phyloP scores from a whole-genome alignment of 1,140 invertebrate species.

The Drosophila nebulosa region DNA sequence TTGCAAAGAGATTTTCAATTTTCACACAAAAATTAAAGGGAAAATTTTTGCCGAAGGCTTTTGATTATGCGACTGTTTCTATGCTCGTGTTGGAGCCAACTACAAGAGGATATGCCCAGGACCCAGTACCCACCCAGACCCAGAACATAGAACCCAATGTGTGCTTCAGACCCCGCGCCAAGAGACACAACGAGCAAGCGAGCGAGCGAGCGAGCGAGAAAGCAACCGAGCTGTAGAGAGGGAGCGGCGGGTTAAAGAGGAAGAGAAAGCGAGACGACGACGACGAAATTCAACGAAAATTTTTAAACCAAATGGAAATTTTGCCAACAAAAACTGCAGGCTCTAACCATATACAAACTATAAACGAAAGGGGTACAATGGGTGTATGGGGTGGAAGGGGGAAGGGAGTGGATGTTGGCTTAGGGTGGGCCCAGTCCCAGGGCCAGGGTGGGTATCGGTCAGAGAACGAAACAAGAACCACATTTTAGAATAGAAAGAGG shows the following conservation, averaged over 20 bases:
- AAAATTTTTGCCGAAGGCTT: background rate
- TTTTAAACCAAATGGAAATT: slow-evolving; percentile 12
- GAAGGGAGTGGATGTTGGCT: background rate
- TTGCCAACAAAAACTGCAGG: slow-evolving; percentile 6
- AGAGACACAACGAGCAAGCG: background rate
- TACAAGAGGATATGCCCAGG: slow-evolving; percentile 34
- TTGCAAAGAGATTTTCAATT: background rate
- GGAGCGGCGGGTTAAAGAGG: background rate
- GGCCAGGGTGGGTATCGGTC: background rate
- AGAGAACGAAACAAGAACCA: background rate
- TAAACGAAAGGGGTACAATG: background rate
- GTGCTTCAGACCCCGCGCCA: slow-evolving; percentile 1
- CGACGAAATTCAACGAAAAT: slow-evolving; percentile 4
- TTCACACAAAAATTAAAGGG: background rate
- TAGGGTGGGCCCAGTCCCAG: background rate
- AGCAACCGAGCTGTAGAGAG: background rate
- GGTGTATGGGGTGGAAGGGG: background rate
- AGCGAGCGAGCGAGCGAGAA: background rate
- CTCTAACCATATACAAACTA: background rate
- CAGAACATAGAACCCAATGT: background rate
- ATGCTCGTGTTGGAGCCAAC: slow-evolving; percentile 64
- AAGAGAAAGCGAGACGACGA: background rate
- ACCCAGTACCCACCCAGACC: slow-evolving; percentile 14
- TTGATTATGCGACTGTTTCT: slow-evolving; percentile 55
- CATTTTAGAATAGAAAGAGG: background rate